These are phyloP conservation scores for Eucidaris tribuloides DNA, from an alignment of 35 echinoderm and acorn worm species.

Conservation along the genomic window DNA sequence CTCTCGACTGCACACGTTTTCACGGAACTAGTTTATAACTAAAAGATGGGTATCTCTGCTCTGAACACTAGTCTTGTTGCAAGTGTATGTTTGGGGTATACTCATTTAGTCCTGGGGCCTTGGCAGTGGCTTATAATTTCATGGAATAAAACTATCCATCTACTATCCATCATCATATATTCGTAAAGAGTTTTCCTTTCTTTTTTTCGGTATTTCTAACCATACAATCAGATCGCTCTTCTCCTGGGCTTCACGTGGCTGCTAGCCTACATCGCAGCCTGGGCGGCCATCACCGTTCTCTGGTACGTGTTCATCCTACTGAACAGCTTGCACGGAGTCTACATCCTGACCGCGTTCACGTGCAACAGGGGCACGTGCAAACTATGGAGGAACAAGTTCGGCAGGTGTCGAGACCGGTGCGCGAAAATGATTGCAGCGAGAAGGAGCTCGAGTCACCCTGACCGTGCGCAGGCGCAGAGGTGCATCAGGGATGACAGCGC, in stretches of 20 bases:
- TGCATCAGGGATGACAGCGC: constrained; percentile 18
- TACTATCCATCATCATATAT: no score
- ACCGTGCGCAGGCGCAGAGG: not conserved
- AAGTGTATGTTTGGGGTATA: no score
- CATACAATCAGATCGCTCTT: constrained; percentile 45
- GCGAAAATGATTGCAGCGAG: not conserved
- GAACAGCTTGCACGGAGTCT: constrained; percentile 47
- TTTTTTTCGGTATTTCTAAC: no score
- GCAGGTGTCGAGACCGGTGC: not conserved
- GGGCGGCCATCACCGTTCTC: not conserved
- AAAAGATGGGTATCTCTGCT: no score
- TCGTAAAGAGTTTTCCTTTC: no score
- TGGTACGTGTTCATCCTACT: constrained; percentile 62
- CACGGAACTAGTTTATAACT: no score
- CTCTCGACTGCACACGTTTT: no score
- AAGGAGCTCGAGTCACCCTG: not conserved
- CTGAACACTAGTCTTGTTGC: no score
- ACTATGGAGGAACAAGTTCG: constrained; percentile 48
- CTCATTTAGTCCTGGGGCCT: no score
- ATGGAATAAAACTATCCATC: no score
- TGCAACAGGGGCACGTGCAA: constrained; percentile 35
- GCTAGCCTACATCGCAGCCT: constrained; percentile 41
- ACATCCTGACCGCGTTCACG: constrained; percentile 55
- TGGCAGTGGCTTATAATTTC: no score
- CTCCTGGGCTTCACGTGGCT: constrained; percentile 67